Evolutionary conservation across 2,113 vertebrate genomes (phyloP).

Genomic region (Vireo altiloquus): DNA sequence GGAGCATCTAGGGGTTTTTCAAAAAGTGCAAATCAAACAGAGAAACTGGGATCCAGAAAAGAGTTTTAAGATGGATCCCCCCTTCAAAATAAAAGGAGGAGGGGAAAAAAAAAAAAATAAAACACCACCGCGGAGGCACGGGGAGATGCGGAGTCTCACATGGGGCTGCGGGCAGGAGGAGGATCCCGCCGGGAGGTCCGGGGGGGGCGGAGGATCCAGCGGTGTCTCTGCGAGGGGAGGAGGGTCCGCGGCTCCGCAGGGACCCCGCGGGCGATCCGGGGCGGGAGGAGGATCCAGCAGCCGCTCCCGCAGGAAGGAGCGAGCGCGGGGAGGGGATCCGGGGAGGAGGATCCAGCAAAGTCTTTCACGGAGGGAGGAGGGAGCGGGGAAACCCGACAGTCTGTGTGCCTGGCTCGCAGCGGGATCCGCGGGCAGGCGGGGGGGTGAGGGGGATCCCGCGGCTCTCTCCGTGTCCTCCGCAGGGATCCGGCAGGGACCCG

Average conservation of each 20-base stretch:
- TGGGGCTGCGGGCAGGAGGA: slow-evolving; percentile 10
- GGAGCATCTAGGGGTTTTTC: slow-evolving; percentile 44
- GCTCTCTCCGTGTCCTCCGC: neutral
- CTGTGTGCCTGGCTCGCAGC: neutral
- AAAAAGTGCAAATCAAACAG: slow-evolving; percentile 67
- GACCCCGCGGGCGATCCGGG: slow-evolving; percentile 20
- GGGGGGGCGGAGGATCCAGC: slow-evolving; percentile 12
- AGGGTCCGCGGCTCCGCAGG: slow-evolving; percentile 27
- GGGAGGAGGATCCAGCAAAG: slow-evolving; percentile 42
- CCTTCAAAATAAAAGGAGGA: neutral
- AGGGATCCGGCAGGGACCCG: neutral
- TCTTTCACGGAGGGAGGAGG: neutral
- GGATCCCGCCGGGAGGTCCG: neutral
- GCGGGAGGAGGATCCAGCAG: slow-evolving; percentile 39
- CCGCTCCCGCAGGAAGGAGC: slow-evolving; percentile 30
- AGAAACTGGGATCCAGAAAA: slow-evolving; percentile 1
- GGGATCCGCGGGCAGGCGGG: neutral
- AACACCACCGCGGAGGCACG: neutral
- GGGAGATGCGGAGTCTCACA: slow-evolving; percentile 37
- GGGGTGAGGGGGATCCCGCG: neutral
- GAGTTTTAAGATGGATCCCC: slow-evolving; percentile 17
- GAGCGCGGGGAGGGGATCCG: slow-evolving; percentile 40
- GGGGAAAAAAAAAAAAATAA: neutral
- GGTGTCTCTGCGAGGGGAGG: neutral
- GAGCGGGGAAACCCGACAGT: neutral